Conservation (phyloP, 2,888 invertebrate species). For the Noctua janthina region DNA sequence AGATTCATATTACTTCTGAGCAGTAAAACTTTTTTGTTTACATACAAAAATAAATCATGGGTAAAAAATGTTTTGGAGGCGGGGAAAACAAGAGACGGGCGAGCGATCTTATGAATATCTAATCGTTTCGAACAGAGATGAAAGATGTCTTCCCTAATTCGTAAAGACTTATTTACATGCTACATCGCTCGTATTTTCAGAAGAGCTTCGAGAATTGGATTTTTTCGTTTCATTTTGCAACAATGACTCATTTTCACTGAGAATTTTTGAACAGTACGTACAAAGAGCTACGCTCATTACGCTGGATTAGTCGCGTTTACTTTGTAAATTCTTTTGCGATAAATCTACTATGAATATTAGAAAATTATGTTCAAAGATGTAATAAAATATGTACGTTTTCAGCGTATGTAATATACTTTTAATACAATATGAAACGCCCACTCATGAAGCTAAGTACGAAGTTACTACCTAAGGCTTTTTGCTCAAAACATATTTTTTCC, state of each 20-base stretch:
- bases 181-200: constrained; percentile 73
- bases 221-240: constrained; percentile 51
- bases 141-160: constrained; percentile 85
- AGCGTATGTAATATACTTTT: constrained; percentile 24
- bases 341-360: constrained; percentile 19
- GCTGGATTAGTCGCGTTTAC: constrained; percentile 23
- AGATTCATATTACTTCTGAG: constrained; percentile 80
- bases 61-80: constrained; percentile 72
- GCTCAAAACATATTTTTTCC: constrained; percentile 4
- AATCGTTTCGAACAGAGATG: constrained; percentile 83
- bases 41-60: constrained; percentile 78
- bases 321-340: constrained; percentile 41
- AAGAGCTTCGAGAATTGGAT: constrained; percentile 59
- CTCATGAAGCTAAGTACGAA: neutral
- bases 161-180: constrained; percentile 82
- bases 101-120: constrained; percentile 85
- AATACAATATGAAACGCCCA: constrained; percentile 17
- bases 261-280: constrained; percentile 38
- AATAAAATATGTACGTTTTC: constrained; percentile 29
- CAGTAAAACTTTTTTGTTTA: constrained; percentile 83
- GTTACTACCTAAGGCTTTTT: neutral
- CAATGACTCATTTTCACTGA: constrained; percentile 43
- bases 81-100: constrained; percentile 70
- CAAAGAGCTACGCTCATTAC: constrained; percentile 24
- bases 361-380: constrained; percentile 29